phyloP scores from a whole-genome alignment of 2,113 vertebrate genomes.

The Pao palembangensis region DNA sequence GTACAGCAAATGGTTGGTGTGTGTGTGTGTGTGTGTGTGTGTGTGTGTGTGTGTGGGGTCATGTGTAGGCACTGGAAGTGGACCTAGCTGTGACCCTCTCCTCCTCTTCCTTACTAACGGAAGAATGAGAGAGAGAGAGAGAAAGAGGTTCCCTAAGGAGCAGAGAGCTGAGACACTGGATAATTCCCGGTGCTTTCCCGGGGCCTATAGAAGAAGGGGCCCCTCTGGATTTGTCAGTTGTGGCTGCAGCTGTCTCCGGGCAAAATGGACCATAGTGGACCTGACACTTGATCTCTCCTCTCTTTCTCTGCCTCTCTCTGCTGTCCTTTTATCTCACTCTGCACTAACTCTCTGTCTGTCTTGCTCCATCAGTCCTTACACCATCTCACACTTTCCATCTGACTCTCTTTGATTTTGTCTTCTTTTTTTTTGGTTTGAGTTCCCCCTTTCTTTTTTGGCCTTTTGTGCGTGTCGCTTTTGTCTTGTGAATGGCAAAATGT shows the following conservation, averaged over 20 bases:
- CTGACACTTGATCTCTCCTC: conserved; percentile 69
- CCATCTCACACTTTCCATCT: conserved; percentile 35
- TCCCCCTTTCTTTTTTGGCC: not conserved
- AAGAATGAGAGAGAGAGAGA: conserved; percentile 23
- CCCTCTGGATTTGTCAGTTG: conserved; percentile 74
- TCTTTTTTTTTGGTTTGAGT: not conserved
- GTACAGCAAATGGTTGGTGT: not conserved
- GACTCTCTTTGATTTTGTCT: not conserved
- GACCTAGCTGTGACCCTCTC: conserved; percentile 50
- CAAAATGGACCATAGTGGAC: conserved; percentile 74
- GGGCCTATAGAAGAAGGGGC: conserved; percentile 69
- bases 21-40: not conserved
- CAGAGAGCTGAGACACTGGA: conserved; percentile 62
- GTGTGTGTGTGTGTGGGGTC: not conserved
- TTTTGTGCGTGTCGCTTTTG: not conserved
- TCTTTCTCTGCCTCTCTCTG: conserved; percentile 49
- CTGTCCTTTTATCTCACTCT: conserved; percentile 57
- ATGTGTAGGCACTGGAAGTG: conserved; percentile 40
- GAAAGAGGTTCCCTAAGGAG: conserved; percentile 58
- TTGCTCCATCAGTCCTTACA: conserved; percentile 57
- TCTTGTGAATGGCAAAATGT: not conserved
- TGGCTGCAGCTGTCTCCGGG: conserved; percentile 73
- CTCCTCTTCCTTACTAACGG: conserved; percentile 9
- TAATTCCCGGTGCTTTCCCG: conserved; percentile 73
- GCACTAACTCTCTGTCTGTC: conserved; percentile 33